phyloP scores from a whole-genome alignment of 2,888 invertebrate species.

The Drosophila quinaria region DNA sequence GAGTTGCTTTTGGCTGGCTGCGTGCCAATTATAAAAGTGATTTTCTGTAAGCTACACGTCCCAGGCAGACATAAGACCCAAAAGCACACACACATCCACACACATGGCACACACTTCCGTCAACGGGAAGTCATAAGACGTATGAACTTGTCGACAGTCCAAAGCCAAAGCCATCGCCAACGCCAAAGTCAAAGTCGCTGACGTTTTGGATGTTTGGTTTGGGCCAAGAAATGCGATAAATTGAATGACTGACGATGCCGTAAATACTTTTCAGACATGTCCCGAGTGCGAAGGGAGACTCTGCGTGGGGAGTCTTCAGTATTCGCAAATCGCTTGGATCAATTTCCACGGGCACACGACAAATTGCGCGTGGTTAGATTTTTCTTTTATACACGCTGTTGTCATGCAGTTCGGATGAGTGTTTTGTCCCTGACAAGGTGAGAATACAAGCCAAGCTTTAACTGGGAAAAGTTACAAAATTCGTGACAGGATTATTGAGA shows the following conservation, averaged over 20 bases:
- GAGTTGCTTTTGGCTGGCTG: constrained; percentile 76
- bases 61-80: constrained; percentile 67
- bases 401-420: constrained; percentile 35
- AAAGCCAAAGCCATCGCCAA: constrained; percentile 31
- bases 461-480: constrained; percentile 27
- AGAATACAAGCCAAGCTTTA: constrained; percentile 41
- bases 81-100: constrained; percentile 40
- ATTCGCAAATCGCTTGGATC: constrained; percentile 75
- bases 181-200: constrained; percentile 46
- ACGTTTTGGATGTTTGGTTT: constrained; percentile 67
- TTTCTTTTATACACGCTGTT: constrained; percentile 55
- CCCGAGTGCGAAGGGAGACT: constrained; percentile 33
- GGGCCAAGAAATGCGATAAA: constrained; percentile 80
- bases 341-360: constrained; percentile 74
- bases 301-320: constrained; percentile 43
- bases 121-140: constrained; percentile 83
- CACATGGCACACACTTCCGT: constrained; percentile 77
- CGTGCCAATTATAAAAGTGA: constrained; percentile 82
- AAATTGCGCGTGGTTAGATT: constrained; percentile 81
- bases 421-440: constrained; percentile 66
- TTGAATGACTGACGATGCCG: constrained; percentile 82
- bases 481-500: constrained; percentile 48
- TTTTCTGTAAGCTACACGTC: constrained; percentile 81
- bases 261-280: constrained; percentile 80
- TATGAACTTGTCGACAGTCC: constrained; percentile 77